phyloP scores from a whole-genome alignment of 2,888 invertebrate genomes.

The Eristalis pertinax region DNA sequence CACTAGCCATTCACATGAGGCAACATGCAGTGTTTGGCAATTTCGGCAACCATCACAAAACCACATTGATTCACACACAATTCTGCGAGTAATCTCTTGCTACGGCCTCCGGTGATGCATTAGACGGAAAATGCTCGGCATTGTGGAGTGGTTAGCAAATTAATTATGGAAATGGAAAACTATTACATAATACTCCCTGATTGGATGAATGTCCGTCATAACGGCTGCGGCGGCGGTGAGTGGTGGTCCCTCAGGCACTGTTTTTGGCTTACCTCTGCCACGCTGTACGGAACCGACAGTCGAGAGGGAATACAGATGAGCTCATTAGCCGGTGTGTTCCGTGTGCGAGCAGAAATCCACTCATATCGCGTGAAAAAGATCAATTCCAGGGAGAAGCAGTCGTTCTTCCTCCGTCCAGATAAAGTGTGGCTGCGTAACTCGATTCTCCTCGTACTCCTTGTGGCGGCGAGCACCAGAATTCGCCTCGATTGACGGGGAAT shows the following conservation, averaged over 20 bases:
- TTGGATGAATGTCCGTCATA: too few relatives aligned
- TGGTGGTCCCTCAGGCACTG: neutral
- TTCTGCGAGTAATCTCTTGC: too few relatives aligned
- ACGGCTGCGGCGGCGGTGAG: neutral
- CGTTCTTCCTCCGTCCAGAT: neutral
- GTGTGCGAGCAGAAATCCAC: neutral
- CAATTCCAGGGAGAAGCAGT: neutral
- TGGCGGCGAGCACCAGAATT: neutral
- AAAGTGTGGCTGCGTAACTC: neutral
- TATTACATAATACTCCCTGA: too few relatives aligned
- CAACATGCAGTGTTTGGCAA: neutral
- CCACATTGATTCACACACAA: neutral
- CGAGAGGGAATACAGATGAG: neutral
- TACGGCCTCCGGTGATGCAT: neutral
- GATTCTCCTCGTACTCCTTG: neutral
- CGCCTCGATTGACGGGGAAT: neutral
- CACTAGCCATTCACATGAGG: neutral
- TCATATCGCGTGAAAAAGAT: neutral
- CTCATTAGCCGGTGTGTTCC: neutral
- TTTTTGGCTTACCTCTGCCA: neutral
- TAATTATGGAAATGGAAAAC: too few relatives aligned
- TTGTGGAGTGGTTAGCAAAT: too few relatives aligned
- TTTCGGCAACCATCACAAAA: neutral
- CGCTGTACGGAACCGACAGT: neutral
- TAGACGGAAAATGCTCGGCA: neutral